A percentile compares a stretch with the other conserved stretches of the same genome.
Conservation (phyloP, 2,113 vertebrate genomes). For the Odontesthes bonariensis region DNA sequence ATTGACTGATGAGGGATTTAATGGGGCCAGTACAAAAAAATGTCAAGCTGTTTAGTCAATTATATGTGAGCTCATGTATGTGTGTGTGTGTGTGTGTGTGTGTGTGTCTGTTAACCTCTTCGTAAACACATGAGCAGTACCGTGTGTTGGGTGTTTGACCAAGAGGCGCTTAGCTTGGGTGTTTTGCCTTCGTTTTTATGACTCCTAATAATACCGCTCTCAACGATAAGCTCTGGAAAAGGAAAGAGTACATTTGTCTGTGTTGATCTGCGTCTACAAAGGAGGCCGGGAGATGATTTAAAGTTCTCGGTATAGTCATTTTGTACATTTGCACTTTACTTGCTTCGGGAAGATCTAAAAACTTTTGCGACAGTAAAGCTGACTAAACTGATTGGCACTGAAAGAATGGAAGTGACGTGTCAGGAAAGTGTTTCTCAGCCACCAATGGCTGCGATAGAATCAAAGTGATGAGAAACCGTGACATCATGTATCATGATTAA, state of each 20-base stretch:
- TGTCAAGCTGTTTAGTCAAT: slow-evolving; percentile 29
- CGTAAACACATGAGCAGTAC: slow-evolving; percentile 45
- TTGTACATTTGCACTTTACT: not conserved
- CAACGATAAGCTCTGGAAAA: slow-evolving; percentile 35
- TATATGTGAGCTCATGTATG: slow-evolving; percentile 7
- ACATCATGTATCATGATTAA: slow-evolving; percentile 67
- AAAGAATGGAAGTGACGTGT: slow-evolving; percentile 35
- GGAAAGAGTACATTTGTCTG: slow-evolving; percentile 13
- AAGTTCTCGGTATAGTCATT: not conserved
- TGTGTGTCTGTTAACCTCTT: slow-evolving; percentile 24
- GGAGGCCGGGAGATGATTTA: not conserved
- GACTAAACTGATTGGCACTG: slow-evolving; percentile 1
- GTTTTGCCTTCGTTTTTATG: slow-evolving; percentile 63
- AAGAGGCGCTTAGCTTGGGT: slow-evolving; percentile 35
- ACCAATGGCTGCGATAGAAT: slow-evolving; percentile 45
- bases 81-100: slow-evolving; percentile 25
- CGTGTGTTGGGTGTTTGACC: slow-evolving; percentile 54
- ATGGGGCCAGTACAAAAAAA: slow-evolving; percentile 27
- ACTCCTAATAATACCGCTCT: slow-evolving; percentile 44
- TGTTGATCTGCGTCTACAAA: slow-evolving; percentile 15
- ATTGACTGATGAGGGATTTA: slow-evolving; percentile 22
- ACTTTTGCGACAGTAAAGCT: slow-evolving; percentile 3
- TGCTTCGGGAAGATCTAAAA: slow-evolving; percentile 1
- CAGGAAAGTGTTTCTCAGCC: slow-evolving; percentile 54
- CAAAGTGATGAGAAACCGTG: slow-evolving; percentile 48